These are phyloP conservation scores for Passer montanus DNA, from an alignment of 2,113 vertebrate genomes.

Conservation along the genomic window DNA sequence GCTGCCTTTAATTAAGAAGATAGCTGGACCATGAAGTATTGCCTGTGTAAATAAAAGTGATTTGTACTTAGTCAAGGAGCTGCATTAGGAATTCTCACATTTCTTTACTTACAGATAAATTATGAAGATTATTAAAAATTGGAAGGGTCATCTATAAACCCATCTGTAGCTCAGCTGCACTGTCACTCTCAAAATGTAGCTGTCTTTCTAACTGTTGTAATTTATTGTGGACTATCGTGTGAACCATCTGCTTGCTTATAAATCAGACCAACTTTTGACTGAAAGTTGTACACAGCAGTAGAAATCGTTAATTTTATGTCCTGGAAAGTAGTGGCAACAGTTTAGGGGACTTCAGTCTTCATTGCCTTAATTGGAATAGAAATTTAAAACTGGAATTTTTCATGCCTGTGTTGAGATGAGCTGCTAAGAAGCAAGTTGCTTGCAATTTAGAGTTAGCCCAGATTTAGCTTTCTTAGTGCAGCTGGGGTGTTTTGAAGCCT, in stretches of 20 bases:
- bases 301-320: constrained; percentile 54
- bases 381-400: constrained; percentile 6
- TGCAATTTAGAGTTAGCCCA: neutral
- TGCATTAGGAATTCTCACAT: constrained; percentile 71
- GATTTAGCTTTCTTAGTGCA: neutral
- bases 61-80: constrained; percentile 73
- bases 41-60: constrained; percentile 79
- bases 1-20: constrained; percentile 89
- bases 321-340: constrained; percentile 27
- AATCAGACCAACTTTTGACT: constrained; percentile 64
- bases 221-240: constrained; percentile 57
- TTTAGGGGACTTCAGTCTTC: constrained; percentile 30
- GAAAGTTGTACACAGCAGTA: constrained; percentile 13
- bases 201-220: constrained; percentile 69
- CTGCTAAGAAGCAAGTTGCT: neutral
- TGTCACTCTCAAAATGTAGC: constrained; percentile 62
- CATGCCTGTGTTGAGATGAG: neutral
- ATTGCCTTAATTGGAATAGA: constrained; percentile 26
- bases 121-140: constrained; percentile 74
- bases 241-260: constrained; percentile 71
- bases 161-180: constrained; percentile 69
- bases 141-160: constrained; percentile 73
- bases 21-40: constrained; percentile 85
- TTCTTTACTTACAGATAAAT: constrained; percentile 73
- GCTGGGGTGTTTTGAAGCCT: neutral